These are phyloP conservation scores for Hemitrygon akajei DNA, from an alignment of 2,797 vertebrate species.

Conservation along the genomic window DNA sequence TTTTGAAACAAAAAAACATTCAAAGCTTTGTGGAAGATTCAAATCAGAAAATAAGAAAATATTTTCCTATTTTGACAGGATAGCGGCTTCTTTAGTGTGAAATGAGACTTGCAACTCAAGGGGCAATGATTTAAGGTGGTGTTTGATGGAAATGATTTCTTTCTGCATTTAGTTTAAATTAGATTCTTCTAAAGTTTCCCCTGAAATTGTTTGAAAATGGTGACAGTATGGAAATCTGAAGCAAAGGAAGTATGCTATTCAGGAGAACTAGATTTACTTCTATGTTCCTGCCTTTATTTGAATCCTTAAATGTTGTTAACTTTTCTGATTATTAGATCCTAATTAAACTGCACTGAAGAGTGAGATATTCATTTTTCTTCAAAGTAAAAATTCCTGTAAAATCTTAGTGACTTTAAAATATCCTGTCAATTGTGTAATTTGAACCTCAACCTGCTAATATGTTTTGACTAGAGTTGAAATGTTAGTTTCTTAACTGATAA, in stretches of 20 bases:
- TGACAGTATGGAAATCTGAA: neutral
- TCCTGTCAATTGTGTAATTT: too few relatives aligned
- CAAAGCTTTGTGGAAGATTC: too few relatives aligned
- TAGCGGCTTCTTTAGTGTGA: neutral
- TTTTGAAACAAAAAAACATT: too few relatives aligned
- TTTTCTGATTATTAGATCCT: neutral
- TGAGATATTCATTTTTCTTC: too few relatives aligned
- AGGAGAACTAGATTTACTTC: neutral
- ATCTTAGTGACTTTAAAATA: too few relatives aligned
- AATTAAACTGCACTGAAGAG: neutral
- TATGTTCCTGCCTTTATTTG: neutral
- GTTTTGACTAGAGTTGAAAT: too few relatives aligned
- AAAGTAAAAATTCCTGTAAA: too few relatives aligned
- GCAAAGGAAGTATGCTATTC: neutral
- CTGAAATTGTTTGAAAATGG: neutral
- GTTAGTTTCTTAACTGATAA: too few relatives aligned
- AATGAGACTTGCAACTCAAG: neutral
- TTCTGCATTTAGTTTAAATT: neutral
- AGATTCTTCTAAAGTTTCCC: neutral
- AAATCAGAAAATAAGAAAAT: too few relatives aligned
- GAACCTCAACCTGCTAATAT: too few relatives aligned
- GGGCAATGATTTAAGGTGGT: neutral
- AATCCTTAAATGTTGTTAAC: neutral
- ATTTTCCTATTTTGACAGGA: neutral
- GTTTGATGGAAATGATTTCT: neutral